phyloP scores from a whole-genome alignment of 2,113 vertebrate species.

The human region DNA sequence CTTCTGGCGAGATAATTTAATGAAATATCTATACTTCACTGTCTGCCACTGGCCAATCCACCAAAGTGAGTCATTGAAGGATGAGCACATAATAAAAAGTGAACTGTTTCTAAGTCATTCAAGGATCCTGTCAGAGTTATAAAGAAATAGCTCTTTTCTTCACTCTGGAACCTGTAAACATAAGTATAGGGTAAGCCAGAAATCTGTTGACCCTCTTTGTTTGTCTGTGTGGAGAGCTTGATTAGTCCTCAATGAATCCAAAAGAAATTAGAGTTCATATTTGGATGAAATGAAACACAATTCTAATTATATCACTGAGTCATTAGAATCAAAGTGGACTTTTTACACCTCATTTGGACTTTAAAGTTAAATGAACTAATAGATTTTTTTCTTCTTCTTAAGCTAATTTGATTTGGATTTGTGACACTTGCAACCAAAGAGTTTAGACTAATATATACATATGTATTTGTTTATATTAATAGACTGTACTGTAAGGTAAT shows the following conservation, averaged over 20 bases:
- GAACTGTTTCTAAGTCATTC: neutral
- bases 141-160: neutral
- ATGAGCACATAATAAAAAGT: neutral
- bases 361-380: neutral
- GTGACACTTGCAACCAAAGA: neutral
- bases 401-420: neutral
- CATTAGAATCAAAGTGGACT: neutral
- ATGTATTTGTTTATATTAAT: neutral
- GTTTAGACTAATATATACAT: neutral
- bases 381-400: neutral
- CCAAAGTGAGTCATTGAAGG: neutral
- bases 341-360: neutral
- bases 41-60: neutral
- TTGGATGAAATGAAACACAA: neutral
- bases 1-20: neutral
- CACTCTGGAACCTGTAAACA: neutral
- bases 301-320: neutral
- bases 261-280: neutral
- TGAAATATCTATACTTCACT: neutral
- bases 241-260: neutral
- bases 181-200: neutral
- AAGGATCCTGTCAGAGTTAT: neutral
- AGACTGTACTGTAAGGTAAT: neutral
- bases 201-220: neutral
- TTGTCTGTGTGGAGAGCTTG: neutral